Conservation (phyloP, 2,888 invertebrate genomes). For the Heteromyza rotundicornis region DNA sequence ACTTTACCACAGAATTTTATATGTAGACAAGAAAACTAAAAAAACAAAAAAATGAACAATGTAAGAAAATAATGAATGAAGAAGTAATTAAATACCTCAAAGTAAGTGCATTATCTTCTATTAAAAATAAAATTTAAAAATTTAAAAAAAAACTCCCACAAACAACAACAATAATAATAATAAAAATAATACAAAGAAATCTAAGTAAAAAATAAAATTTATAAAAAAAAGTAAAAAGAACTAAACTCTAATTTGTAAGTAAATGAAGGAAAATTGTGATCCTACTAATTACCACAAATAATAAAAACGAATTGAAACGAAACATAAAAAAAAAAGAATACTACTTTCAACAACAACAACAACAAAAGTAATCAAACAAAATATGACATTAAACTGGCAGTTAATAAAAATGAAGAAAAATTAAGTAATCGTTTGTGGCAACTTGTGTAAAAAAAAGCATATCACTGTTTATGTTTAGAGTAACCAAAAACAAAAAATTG, state of each 20-base stretch:
- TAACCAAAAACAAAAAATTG: too few species aligned
- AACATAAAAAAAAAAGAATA: conserved; percentile 8
- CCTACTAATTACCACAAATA: conserved; percentile 5
- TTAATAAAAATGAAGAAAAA: too few species aligned
- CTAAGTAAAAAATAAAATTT: conserved; percentile 16
- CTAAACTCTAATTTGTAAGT: background rate
- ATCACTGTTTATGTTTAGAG: too few species aligned
- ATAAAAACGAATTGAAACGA: conserved; percentile 10
- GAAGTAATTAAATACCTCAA: conserved; percentile 54
- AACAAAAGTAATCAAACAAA: conserved; percentile 19
- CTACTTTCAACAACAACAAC: conserved; percentile 26
- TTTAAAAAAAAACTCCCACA: too few species aligned
- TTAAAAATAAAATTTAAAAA: conserved; percentile 21
- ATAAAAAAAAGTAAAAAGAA: conserved; percentile 17
- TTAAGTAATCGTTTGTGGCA: too few species aligned
- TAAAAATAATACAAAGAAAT: conserved; percentile 18
- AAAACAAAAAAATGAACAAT: conserved; percentile 12
- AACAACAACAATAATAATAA: conserved; percentile 1
- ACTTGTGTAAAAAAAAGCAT: too few species aligned
- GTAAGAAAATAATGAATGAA: conserved; percentile 39
- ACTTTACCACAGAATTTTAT: conserved; percentile 1
- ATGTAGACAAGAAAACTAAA: conserved; percentile 20
- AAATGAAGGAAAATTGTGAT: background rate
- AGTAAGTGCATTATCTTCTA: conserved; percentile 55
- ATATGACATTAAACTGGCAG: background rate